Conservation (phyloP, 2,113 vertebrate species). For the Limnothrissa miodon region DNA sequence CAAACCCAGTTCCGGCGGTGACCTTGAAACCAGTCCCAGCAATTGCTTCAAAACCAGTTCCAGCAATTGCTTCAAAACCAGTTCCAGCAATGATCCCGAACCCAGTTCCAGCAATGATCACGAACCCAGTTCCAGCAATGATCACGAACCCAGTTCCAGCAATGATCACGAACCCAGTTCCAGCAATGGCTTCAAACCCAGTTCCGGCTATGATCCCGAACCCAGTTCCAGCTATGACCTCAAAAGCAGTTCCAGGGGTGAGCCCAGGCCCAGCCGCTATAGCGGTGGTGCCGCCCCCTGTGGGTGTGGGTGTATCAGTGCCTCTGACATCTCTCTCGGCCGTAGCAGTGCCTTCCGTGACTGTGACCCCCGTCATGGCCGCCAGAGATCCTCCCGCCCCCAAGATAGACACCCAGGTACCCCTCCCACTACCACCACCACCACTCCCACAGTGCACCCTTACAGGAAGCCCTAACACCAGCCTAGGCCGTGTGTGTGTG, state of each 20-base stretch:
- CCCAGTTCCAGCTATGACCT: too few species aligned
- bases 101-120: neutral
- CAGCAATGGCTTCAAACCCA: too few species aligned
- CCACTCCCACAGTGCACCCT: too few species aligned
- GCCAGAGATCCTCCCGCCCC: neutral
- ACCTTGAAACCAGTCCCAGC: neutral
- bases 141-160: too few species aligned
- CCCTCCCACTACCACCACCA: too few species aligned
- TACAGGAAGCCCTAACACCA: too few species aligned
- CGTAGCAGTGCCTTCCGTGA: neutral
- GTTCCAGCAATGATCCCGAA: neutral
- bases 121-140: too few species aligned
- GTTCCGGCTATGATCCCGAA: too few species aligned
- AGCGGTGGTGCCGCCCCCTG: neutral
- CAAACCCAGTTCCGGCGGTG: neutral
- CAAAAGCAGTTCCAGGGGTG: too few species aligned
- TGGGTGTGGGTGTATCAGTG: neutral
- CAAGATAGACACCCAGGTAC: neutral
- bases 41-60: neutral
- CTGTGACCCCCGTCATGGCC: neutral
- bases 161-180: too few species aligned
- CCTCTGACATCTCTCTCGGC: neutral
- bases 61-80: neutral
- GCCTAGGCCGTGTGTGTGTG: too few species aligned
- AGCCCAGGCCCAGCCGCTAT: neutral